These are phyloP conservation scores for zebrafish (Danio rerio) DNA, from an alignment of 2,113 vertebrate species.

Conservation along the genomic window DNA sequence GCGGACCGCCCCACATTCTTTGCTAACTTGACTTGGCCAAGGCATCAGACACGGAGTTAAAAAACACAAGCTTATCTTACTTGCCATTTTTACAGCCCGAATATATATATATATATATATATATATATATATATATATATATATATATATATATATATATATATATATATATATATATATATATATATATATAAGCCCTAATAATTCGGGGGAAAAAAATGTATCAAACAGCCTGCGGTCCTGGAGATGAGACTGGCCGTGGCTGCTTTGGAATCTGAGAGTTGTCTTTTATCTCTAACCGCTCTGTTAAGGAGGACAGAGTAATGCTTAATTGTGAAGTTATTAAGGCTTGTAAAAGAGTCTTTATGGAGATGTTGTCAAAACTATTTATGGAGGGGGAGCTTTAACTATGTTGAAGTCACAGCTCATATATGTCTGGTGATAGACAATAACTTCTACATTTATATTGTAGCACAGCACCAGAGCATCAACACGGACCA, in stretches of 20 bases:
- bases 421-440: neutral
- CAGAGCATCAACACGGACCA: neutral
- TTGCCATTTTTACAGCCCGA: slow-evolving; percentile 7
- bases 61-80: neutral
- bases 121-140: too few species aligned
- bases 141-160: too few species aligned
- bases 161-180: too few species aligned
- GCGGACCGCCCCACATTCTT: neutral
- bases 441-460: slow-evolving; percentile 22
- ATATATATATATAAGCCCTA: too few species aligned
- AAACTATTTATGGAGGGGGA: slow-evolving; percentile 14
- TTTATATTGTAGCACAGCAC: neutral
- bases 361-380: slow-evolving; percentile 36
- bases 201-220: too few species aligned
- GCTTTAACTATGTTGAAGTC: neutral
- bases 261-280: neutral
- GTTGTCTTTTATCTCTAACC: slow-evolving; percentile 9
- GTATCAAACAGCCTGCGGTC: neutral
- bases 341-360: slow-evolving; percentile 40
- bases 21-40: slow-evolving; percentile 54
- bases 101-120: too few species aligned
- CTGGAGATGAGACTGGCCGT: slow-evolving; percentile 4
- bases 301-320: neutral
- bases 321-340: slow-evolving; percentile 37
- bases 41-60: slow-evolving; percentile 41